Conservation (phyloP, 2,888 invertebrate genomes). For the Caenorhabditis plicata region DNA sequence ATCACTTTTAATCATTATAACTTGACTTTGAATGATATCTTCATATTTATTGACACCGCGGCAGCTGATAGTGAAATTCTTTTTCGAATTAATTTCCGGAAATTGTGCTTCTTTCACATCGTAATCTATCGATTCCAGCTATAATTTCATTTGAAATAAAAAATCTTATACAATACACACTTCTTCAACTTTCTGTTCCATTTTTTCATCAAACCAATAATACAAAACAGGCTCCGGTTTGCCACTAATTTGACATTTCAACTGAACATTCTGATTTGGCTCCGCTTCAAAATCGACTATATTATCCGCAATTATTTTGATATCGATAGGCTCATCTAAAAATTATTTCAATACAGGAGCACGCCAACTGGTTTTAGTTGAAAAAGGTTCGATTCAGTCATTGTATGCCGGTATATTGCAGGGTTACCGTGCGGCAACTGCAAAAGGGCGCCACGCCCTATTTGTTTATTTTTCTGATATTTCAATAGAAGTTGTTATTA, state of each 20-base stretch:
- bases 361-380: no score
- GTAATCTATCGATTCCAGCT: constrained; percentile 4
- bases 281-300: constrained; percentile 26
- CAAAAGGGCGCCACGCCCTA: no score
- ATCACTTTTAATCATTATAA: constrained; percentile 29
- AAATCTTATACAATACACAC: constrained; percentile 6
- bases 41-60: constrained; percentile 40
- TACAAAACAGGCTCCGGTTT: constrained; percentile 29
- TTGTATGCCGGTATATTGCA: no score
- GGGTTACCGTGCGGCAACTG: no score
- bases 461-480: no score
- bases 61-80: constrained; percentile 29
- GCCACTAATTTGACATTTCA: constrained; percentile 30
- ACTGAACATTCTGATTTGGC: constrained; percentile 32
- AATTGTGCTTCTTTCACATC: constrained; percentile 14
- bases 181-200: constrained; percentile 13
- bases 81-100: constrained; percentile 18
- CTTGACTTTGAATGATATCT: constrained; percentile 8
- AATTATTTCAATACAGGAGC: no score
- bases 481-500: no score
- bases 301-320: constrained; percentile 23
- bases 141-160: constrained; percentile 4
- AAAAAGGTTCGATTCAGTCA: no score
- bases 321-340: constrained; percentile 30
- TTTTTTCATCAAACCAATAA: constrained; percentile 19